These are phyloP conservation scores for Habroteleia sp. DNA, from an alignment of 2,888 invertebrate species.

Conservation along the genomic window DNA sequence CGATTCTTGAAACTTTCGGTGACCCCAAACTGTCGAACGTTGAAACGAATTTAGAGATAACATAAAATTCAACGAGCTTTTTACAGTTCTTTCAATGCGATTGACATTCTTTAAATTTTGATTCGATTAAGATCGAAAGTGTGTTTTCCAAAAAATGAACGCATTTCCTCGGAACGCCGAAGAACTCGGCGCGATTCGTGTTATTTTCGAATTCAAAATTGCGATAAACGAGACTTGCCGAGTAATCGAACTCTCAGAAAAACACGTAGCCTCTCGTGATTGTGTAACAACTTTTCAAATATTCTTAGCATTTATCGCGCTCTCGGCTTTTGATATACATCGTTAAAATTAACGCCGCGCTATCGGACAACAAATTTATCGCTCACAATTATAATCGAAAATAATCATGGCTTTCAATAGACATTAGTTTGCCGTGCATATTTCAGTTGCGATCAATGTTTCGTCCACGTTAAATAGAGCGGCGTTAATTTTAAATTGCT, in stretches of 20 bases:
- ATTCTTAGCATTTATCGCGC: neutral
- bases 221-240: conserved; percentile 2
- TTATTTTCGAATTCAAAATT: conserved; percentile 16
- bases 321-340: too few species aligned
- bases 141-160: conserved; percentile 18
- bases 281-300: neutral
- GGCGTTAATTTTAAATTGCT: neutral
- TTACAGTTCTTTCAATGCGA: conserved; percentile 21
- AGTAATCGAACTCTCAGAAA: conserved; percentile 4
- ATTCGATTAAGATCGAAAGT: conserved; percentile 11
- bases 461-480: too few species aligned
- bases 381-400: too few species aligned
- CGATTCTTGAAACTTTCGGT: conserved; percentile 38
- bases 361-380: too few species aligned
- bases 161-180: conserved; percentile 1
- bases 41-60: conserved; percentile 18
- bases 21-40: conserved; percentile 45
- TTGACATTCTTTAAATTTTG: conserved; percentile 24
- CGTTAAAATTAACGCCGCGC: neutral
- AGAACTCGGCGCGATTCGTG: too few species aligned
- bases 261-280: neutral
- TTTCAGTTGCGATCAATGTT: too few species aligned
- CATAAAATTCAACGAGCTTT: conserved; percentile 19
- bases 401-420: too few species aligned
- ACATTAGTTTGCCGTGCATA: too few species aligned